Base-by-base conservation (phyloP, 2,797 vertebrate genomes). In the Aselliscus stoliczkanus region DNA sequence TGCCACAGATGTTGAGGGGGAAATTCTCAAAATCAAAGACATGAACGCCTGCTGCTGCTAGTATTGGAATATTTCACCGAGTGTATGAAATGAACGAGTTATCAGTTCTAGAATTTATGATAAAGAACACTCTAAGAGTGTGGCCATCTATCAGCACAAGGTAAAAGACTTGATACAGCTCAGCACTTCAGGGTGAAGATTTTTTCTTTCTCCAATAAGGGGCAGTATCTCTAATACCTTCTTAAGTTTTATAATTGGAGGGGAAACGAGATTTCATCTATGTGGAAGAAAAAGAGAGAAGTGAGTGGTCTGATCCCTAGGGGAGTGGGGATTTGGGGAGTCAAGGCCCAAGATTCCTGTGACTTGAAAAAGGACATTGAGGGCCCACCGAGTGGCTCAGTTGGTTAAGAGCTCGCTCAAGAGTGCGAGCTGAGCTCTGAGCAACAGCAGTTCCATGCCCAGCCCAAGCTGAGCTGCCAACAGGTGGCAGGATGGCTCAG, bases 11-110 rank as follows among this genome's bases (percentile, higher is more conserved):
- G 34, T 27, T 50, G 23, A 92, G 42, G 39, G n/a, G 42, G 27
- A 31, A 37, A 64, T 37, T 47, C 83, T 96, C 88, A 96, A 90
- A 79, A 75, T 75, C 75, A 81, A 82, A 73, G 81, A 70, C 37
- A 58, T 3, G 58, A 88, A 88, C 34, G 37, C 29, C 25, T 37
- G 67, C 29, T 60, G 54, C 96, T 69, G 72, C 80, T 39, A 69
- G 70, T 50, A 79, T 7, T 39, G 56, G 64, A 88, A 29, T 34
- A 37, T 42, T 58, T 83, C 54, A 94, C 80, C 42, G 69, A 42
- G 29, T 11, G 27, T 91, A 60, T 37, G 73, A 93, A 87, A 94
- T 27, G 72, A 76, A 37, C 17, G 65, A 84, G 73, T 83, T 65
- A 70, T 50, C 39, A 62, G 47, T 85, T 93, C 69, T 91, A 88